A percentile compares a stretch with the other conserved stretches of the same genome.
Evolutionary conservation across 2,797 vertebrate species (phyloP).

Genomic region (Enteromius unitaeniatus): DNA sequence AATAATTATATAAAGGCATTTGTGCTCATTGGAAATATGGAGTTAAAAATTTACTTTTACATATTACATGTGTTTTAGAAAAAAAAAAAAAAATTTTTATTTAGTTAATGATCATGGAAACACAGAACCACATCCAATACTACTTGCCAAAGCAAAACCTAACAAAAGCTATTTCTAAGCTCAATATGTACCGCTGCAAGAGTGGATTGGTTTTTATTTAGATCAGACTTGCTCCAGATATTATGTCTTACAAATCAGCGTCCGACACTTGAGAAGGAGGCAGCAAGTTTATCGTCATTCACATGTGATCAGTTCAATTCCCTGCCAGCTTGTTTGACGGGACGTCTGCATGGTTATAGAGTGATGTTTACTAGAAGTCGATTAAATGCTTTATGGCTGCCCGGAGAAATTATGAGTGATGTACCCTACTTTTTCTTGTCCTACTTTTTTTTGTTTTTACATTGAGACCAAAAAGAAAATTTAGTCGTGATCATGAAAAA

Average conservation of each 20-base stretch:
- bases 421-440: too few species aligned
- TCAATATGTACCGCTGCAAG: background rate
- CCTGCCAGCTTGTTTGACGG: background rate
- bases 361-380: background rate
- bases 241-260: background rate
- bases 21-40: background rate
- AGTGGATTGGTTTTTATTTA: background rate
- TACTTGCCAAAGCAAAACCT: too few species aligned
- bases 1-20: background rate
- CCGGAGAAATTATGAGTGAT: background rate
- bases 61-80: background rate
- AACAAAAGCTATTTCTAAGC: background rate
- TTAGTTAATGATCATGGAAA: background rate
- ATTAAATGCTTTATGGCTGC: background rate
- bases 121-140: background rate
- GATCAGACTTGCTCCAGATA: background rate
- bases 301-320: background rate
- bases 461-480: background rate
- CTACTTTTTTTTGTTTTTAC: too few species aligned
- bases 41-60: background rate
- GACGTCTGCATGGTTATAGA: background rate
- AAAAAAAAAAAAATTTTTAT: too few species aligned
- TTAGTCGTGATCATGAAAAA: background rate
- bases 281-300: slow-evolving; percentile 4
- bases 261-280: slow-evolving; percentile 8